phyloP scores from a whole-genome alignment of 2,113 vertebrate genomes.

The Aptenodytes forsteri region DNA sequence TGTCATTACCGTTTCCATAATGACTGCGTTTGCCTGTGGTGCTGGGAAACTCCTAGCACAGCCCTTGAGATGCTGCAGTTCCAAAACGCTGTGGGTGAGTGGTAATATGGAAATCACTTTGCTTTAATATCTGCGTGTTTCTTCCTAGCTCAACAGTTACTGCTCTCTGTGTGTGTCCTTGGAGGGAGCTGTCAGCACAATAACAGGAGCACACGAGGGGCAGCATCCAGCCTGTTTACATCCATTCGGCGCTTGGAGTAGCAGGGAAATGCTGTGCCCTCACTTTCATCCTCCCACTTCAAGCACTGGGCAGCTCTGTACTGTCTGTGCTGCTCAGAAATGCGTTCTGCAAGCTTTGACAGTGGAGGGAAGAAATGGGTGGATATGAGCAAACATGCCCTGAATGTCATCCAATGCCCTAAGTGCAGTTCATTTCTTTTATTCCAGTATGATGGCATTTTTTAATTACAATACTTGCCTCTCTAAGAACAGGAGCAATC shows the following conservation, averaged over 20 bases:
- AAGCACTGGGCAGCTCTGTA: neutral
- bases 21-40: neutral
- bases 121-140: neutral
- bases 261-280: neutral
- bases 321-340: neutral
- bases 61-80: neutral
- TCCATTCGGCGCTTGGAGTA: neutral
- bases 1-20: neutral
- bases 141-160: neutral
- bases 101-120: neutral
- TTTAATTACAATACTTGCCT: constrained; percentile 51
- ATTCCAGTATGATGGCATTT: neutral
- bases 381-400: neutral
- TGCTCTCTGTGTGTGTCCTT: neutral
- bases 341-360: neutral
- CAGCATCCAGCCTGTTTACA: neutral
- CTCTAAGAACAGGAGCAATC: constrained; percentile 57
- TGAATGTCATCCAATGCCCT: constrained; percentile 10
- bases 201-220: neutral
- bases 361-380: neutral
- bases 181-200: neutral
- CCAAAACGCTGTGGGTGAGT: neutral
- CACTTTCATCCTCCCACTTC: neutral
- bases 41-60: neutral
- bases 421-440: neutral